Evolutionary conservation across 2,888 invertebrate species (phyloP).

Genomic region (Galerucella calmariensis): DNA sequence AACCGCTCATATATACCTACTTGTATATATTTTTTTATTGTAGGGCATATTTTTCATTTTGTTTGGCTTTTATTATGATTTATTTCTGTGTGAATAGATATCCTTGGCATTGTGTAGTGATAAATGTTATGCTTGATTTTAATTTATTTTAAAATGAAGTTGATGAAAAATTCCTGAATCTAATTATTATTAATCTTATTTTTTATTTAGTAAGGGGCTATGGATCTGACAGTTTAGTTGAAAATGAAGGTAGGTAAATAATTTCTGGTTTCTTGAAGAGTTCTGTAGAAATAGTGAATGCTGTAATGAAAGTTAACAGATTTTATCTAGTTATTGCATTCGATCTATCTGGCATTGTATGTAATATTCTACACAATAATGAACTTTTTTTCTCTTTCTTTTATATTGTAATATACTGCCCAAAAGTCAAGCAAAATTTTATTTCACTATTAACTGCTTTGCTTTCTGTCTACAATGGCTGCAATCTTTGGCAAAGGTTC

Average conservation of each 20-base stretch:
- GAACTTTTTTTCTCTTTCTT: not conserved
- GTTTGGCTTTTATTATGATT: constrained; percentile 10
- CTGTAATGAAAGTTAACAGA: constrained; percentile 7
- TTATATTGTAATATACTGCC: not conserved
- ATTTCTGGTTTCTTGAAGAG: not conserved
- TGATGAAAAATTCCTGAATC: constrained; percentile 11
- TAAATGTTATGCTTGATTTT: constrained; percentile 34
- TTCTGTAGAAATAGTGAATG: constrained; percentile 17
- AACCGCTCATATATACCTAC: not conserved
- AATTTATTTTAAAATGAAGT: constrained; percentile 20
- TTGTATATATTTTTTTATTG: not conserved
- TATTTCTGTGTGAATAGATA: constrained; percentile 32
- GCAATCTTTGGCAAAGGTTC: too few species aligned
- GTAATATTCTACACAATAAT: not conserved
- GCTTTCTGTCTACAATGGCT: too few species aligned
- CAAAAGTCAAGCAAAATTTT: too few species aligned
- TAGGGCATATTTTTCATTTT: constrained; percentile 11
- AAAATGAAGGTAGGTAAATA: constrained; percentile 69
- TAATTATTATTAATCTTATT: constrained; percentile 37
- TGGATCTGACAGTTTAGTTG: constrained; percentile 68
- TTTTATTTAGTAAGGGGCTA: constrained; percentile 66
- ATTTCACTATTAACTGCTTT: too few species aligned
- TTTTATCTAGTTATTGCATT: not conserved
- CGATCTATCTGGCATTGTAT: not conserved
- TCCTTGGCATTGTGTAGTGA: constrained; percentile 59